phyloP scores from a whole-genome alignment of 2,113 vertebrate species.

The Colaptes auratus region DNA sequence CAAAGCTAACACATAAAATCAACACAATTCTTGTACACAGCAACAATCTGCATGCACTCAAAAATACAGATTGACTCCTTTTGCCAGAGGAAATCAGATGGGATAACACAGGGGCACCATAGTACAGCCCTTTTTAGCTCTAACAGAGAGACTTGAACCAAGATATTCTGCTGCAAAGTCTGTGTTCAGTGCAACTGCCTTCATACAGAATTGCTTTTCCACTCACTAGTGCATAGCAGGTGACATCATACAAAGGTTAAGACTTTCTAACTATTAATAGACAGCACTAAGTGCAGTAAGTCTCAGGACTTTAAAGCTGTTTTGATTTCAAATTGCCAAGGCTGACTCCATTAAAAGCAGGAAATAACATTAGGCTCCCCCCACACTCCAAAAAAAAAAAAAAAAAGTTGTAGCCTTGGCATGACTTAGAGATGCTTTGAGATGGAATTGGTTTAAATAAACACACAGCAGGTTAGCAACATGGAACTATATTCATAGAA shows the following conservation, averaged over 20 bases:
- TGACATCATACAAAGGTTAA: background rate
- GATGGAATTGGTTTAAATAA: background rate
- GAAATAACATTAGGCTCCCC: background rate
- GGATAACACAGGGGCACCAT: background rate
- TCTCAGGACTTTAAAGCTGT: background rate
- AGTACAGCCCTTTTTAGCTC: background rate
- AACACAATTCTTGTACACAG: background rate
- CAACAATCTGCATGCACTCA: background rate
- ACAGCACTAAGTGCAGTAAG: background rate
- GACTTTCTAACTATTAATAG: background rate
- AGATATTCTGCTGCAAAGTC: background rate
- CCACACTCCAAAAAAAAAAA: background rate
- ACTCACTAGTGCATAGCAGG: background rate
- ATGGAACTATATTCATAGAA: background rate
- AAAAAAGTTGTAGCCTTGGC: background rate
- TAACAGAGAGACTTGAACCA: background rate
- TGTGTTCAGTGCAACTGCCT: background rate
- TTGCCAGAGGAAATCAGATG: background rate
- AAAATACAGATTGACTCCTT: background rate
- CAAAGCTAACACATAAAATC: background rate
- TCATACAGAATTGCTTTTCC: background rate
- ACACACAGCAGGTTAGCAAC: background rate
- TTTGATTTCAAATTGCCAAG: conserved; percentile 7
- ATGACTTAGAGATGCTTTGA: background rate
- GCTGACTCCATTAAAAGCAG: background rate